Conservation (phyloP, 2,888 invertebrate genomes). For the Helleia helle region DNA sequence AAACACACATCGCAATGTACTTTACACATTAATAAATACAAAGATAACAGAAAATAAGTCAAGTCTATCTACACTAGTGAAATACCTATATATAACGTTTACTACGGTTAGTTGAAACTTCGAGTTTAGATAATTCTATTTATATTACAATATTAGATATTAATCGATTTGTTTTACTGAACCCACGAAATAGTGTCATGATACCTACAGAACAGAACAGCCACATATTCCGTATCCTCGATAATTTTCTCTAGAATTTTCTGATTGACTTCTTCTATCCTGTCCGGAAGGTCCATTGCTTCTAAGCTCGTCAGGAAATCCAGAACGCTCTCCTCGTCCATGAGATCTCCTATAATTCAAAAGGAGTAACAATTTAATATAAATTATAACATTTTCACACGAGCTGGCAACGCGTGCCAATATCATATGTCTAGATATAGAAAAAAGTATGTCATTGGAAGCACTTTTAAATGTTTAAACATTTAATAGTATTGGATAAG, state of each 20-base stretch:
- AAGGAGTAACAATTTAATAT: slow-evolving; percentile 12
- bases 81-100: slow-evolving; percentile 41
- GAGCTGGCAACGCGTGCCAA: no score
- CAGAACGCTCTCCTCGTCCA: slow-evolving; percentile 94
- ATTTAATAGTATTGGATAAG: background rate
- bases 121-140: slow-evolving; percentile 33
- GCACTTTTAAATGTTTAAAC: background rate
- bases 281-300: slow-evolving; percentile 94
- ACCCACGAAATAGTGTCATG: slow-evolving; percentile 27
- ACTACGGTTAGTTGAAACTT: slow-evolving; percentile 43
- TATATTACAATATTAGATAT: slow-evolving; percentile 47
- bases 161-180: slow-evolving; percentile 34
- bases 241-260: slow-evolving; percentile 92
- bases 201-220: slow-evolving; percentile 95
- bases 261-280: slow-evolving; percentile 95
- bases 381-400: slow-evolving; percentile 11
- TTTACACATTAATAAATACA: slow-evolving; percentile 24
- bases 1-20: slow-evolving; percentile 66
- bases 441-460: no score
- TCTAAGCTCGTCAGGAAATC: slow-evolving; percentile 95
- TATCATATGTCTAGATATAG: no score
- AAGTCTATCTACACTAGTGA: slow-evolving; percentile 33
- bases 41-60: slow-evolving; percentile 8
- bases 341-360: slow-evolving; percentile 84
- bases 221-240: slow-evolving; percentile 92